These are phyloP conservation scores for Erebia epiphron DNA, from an alignment of 2,888 invertebrate genomes.

Conservation along the genomic window DNA sequence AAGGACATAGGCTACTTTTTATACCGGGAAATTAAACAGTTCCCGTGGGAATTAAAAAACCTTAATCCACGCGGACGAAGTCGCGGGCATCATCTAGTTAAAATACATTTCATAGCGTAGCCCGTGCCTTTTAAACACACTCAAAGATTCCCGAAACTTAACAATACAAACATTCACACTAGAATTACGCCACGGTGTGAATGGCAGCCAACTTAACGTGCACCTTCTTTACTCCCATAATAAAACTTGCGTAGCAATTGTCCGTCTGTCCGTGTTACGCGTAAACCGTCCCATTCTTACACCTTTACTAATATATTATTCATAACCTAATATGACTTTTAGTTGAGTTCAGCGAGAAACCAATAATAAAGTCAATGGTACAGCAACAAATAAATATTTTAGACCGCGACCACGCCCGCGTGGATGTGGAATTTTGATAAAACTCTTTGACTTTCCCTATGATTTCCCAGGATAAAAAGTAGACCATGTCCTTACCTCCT, in stretches of 20 bases:
- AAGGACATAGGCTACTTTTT: too few relatives aligned
- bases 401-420: too few relatives aligned
- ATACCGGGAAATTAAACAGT: too few relatives aligned
- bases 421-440: too few relatives aligned
- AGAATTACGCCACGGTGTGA: slow-evolving; percentile 53
- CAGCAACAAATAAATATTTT: slow-evolving; percentile 10
- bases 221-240: slow-evolving; percentile 77
- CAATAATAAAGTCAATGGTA: slow-evolving; percentile 20
- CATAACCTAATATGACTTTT: slow-evolving; percentile 62
- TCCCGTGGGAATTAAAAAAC: too few relatives aligned
- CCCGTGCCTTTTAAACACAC: background rate
- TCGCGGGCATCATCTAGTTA: too few relatives aligned
- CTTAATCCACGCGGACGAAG: too few relatives aligned
- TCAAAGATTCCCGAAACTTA: background rate
- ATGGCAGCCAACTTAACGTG: slow-evolving; percentile 57
- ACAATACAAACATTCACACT: background rate
- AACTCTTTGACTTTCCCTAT: too few relatives aligned
- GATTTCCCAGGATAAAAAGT: too few relatives aligned
- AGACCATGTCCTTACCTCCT: too few relatives aligned
- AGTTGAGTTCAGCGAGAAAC: slow-evolving; percentile 32
- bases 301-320: slow-evolving; percentile 65
- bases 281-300: slow-evolving; percentile 72
- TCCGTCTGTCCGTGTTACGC: slow-evolving; percentile 81
- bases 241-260: slow-evolving; percentile 76
- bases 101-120: too few relatives aligned